Base-by-base conservation (phyloP, 2,888 invertebrate species). In the Timema podura region DNA sequence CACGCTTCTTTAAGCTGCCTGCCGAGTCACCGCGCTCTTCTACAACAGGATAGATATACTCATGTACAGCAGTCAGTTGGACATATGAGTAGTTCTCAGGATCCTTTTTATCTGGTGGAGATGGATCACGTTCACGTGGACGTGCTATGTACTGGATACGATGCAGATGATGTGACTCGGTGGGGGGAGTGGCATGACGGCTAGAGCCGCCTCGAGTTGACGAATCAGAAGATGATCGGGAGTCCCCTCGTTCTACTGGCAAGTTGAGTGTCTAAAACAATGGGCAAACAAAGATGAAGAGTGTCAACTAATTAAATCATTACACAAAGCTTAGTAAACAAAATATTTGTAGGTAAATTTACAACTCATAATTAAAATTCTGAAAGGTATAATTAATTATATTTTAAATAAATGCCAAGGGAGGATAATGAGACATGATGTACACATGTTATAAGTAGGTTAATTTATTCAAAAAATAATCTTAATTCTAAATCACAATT, bases 21-120 rank as follows among this genome's bases (percentile, higher is more conserved):
- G 86, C 86, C 79, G 86, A 79, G 76, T 85, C 85, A 64, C 84
- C 81, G 16, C 84, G 81, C 30, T 86, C 83, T 10, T 87, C 85
- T 74, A 91, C 86, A 73, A 88, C 85, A 0, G 95, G 94, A 82
- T 96, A 95, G 76, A 91, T 90, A 83, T 95, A 96, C 76, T 96
- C 95, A 81, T 94, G 94, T 74, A 89, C 88, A 74, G 91, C 87
- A 64, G 90, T 89, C 75, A 95, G 84, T 79, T 93, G 92, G 72
- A 95, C 94, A 80, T 95, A 94, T 47, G 93, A 90, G 81, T 92
- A 92, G 75, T 89, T 88, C 76, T 91, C 91, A 48, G 67, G 65
- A 73, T 75, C 76, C 74, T 57, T 64, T 77, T 77, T 67, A 77
- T 74, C 72, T 76, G 75, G 74, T 77, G 78, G 71, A 48, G 67